Base-by-base conservation (phyloP, 2,113 vertebrate genomes). In the Micronisus gabar region DNA sequence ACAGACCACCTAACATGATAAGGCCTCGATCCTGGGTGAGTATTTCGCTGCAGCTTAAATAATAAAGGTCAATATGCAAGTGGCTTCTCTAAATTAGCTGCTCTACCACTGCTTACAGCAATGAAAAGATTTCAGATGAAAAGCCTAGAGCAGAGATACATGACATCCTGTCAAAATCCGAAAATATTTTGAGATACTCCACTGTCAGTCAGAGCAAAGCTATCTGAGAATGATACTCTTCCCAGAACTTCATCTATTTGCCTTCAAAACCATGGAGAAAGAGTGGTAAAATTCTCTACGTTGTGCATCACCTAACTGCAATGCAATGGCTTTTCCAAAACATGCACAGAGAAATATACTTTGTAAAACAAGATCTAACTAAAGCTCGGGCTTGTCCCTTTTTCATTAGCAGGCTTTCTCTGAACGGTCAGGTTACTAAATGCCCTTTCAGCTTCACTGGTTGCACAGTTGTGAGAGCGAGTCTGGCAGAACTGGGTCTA, bases 331-430 rank as follows among this genome's bases (percentile, higher is more conserved):
- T 65, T 38, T 3, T 15, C 50, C 43, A 15, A 80, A 87, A 16
- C 26, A 0, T 0, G 3, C 34, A 29, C 50, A 4, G 2, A 18
- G 16, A n/a, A 29, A 19, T 1, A 30, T 0, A 19, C 29, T 10
- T 36, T 6, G 19, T 12, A 10, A 56, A 83, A 38, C 26, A 11
- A 52, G 47, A 52, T 2, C 70, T 22, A 11, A 6, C n/a, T 15
- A 2, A 0, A 9, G 50, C 38, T 67, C 20, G 2, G 5, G 3
- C 75, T 62, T 18, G 30, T 43, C 50, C 66, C 58, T 73, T 36
- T 52, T 5, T 13, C 53, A 11, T 6, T 20, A 38, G 9, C 53
- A 61, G 45, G 58, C 41, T 87, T 65, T 14, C 56, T 72, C 81
- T 63, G 58, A 29, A 7, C 2, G 10, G 21, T n/a, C 55, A 59